These are phyloP conservation scores for Aleiodes leptofemur DNA, from an alignment of 2,888 invertebrate species.

Conservation along the genomic window DNA sequence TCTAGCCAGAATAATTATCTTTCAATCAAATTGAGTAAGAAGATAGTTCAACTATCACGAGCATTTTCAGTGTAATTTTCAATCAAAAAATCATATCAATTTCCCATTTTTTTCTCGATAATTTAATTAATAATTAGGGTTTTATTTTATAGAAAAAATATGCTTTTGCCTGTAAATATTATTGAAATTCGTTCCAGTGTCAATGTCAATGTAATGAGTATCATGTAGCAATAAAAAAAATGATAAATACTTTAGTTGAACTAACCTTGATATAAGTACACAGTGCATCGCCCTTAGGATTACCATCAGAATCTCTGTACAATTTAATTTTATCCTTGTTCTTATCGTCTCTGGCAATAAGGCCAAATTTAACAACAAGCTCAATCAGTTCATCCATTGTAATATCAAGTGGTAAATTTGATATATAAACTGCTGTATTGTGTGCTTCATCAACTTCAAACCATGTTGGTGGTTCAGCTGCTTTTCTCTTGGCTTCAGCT, in stretches of 20 bases:
- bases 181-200: constrained; percentile 3
- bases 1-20: background rate
- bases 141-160: constrained; percentile 8
- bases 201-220: constrained; percentile 19
- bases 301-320: constrained; percentile 87
- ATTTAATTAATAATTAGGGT: background rate
- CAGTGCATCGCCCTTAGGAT: constrained; percentile 95
- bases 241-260: constrained; percentile 27
- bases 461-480: constrained; percentile 84
- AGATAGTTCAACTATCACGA: background rate
- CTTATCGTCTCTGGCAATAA: constrained; percentile 91
- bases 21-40: background rate
- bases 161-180: constrained; percentile 48
- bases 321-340: constrained; percentile 93
- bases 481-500: constrained; percentile 76
- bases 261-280: constrained; percentile 96
- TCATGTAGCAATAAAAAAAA: constrained; percentile 4
- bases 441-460: constrained; percentile 92
- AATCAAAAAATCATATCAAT: too few relatives aligned
- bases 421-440: constrained; percentile 97
- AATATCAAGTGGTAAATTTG: constrained; percentile 91
- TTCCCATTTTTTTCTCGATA: background rate
- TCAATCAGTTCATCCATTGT: constrained; percentile 93
- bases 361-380: constrained; percentile 96
- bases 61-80: too few relatives aligned